Percentiles rank a stretch among this genome's conserved stretches.
Evolutionary conservation across 2,797 vertebrate species (phyloP).

Genomic region (Novumbra hubbsi): DNA sequence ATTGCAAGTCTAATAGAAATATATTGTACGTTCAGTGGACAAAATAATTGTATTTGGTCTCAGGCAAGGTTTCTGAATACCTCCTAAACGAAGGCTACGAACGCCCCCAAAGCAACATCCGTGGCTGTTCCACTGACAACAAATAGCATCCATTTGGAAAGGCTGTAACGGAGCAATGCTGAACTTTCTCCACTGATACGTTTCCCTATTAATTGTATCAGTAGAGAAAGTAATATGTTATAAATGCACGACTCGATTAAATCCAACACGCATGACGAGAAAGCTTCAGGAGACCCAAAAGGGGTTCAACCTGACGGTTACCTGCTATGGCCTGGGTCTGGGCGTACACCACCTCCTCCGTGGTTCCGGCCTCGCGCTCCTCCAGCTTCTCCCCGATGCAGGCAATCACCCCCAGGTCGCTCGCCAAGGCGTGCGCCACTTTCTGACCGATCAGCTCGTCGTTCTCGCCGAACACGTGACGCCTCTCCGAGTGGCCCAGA

Average conservation of each 20-base stretch:
- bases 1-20: not conserved
- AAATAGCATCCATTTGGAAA: not conserved
- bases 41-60: not conserved
- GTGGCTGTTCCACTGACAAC: not conserved
- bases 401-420: conserved; percentile 79
- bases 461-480: conserved; percentile 82
- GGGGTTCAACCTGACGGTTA: conserved; percentile 41
- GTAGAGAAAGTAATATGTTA: not conserved
- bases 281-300: not conserved
- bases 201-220: not conserved
- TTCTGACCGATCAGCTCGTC: conserved; percentile 87
- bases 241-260: not conserved
- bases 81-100: not conserved
- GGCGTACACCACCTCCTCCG: conserved; percentile 84
- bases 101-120: not conserved
- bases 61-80: not conserved
- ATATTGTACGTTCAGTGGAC: not conserved
- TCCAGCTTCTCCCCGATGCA: conserved; percentile 86
- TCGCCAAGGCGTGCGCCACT: conserved; percentile 79
- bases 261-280: not conserved
- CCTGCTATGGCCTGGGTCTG: conserved; percentile 84
- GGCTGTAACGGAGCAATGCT: not conserved
- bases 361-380: conserved; percentile 83
- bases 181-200: not conserved
- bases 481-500: conserved; percentile 82